These are phyloP conservation scores for Phenganax marumi DNA, from an alignment of 92 coral and sea anemone genomes.

Conservation along the genomic window DNA sequence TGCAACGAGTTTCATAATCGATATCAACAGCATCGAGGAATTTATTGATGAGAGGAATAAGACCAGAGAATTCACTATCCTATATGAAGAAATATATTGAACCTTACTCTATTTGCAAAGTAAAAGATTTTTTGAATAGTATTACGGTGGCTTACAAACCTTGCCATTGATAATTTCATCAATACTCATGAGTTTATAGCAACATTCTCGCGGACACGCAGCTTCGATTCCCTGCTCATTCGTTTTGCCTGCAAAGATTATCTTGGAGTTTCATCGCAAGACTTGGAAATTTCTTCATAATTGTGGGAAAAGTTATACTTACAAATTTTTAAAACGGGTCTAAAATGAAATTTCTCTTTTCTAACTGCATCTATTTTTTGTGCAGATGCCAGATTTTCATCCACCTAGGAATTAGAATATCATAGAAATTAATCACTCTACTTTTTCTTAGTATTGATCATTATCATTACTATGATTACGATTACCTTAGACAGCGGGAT, in stretches of 20 bases:
- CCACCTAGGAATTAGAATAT: constrained; percentile 60
- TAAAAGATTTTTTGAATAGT: too few species aligned
- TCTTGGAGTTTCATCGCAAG: not conserved
- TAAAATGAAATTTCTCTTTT: constrained; percentile 74
- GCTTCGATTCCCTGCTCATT: constrained; percentile 48
- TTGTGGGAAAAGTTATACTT: constrained; percentile 36
- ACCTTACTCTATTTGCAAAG: too few species aligned
- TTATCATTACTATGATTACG: not conserved
- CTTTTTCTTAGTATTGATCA: not conserved
- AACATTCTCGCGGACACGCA: constrained; percentile 23
- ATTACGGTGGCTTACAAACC: constrained; percentile 43
- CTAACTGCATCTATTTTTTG: constrained; percentile 89
- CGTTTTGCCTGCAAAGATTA: not conserved
- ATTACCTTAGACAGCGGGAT: constrained; percentile 85
- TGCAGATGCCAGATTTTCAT: constrained; percentile 83
- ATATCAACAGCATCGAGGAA: constrained; percentile 88
- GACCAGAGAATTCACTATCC: constrained; percentile 95
- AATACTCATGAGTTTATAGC: constrained; percentile 67
- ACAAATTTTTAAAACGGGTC: constrained; percentile 86
- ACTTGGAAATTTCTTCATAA: not conserved
- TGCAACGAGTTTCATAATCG: constrained; percentile 87
- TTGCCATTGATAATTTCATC: constrained; percentile 92
- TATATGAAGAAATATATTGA: not conserved
- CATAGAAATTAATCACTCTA: not conserved
- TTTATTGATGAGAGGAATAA: constrained; percentile 90